phyloP scores from a whole-genome alignment of 2,797 vertebrate species.

The Schizopygopsis pylzovi region DNA sequence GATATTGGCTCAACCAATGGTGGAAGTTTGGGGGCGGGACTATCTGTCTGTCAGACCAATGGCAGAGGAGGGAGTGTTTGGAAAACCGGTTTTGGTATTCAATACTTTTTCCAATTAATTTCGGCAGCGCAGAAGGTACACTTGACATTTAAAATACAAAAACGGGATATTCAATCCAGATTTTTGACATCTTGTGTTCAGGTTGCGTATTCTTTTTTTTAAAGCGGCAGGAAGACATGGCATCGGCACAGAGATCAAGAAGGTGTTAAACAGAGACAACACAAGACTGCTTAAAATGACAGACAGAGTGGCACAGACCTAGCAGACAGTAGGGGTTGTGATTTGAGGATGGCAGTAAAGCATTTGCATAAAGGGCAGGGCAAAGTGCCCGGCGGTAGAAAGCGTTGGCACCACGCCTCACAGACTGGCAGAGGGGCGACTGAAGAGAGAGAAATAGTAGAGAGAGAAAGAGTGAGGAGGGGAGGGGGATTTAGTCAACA shows the following conservation, averaged over 20 bases:
- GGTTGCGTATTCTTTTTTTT: neutral
- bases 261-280: constrained; percentile 56
- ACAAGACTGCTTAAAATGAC: constrained; percentile 48
- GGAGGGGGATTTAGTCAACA: constrained; percentile 74
- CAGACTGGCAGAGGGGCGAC: constrained; percentile 79
- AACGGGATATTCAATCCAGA: neutral
- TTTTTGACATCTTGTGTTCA: neutral
- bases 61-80: neutral
- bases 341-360: constrained; percentile 74
- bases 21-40: neutral
- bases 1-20: neutral
- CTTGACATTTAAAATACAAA: neutral
- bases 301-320: constrained; percentile 60
- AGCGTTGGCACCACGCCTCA: constrained; percentile 83
- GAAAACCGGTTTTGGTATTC: neutral
- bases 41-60: neutral
- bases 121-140: neutral
- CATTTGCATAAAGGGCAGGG: constrained; percentile 88
- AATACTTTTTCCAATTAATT: neutral
- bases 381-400: constrained; percentile 83
- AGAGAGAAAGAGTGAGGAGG: constrained; percentile 69
- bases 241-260: constrained; percentile 9
- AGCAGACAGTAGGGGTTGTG: constrained; percentile 75
- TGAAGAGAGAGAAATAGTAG: constrained; percentile 67
- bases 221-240: neutral